Conservation (phyloP, 2,797 vertebrate species). For the Hemibagrus guttatus region DNA sequence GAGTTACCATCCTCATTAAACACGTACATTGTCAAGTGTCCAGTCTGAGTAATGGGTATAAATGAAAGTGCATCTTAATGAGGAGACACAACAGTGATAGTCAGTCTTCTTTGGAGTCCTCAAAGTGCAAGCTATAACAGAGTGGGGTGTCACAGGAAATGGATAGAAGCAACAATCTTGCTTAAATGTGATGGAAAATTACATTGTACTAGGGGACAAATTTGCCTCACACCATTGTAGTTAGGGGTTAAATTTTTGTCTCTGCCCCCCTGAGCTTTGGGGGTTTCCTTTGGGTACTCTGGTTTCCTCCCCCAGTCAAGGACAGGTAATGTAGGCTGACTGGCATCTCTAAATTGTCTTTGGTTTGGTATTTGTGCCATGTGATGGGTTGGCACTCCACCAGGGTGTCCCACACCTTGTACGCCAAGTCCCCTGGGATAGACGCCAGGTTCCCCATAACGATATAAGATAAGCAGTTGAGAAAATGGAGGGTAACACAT, state of each 20-base stretch:
- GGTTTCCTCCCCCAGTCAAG: too few species aligned
- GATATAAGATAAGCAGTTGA: too few species aligned
- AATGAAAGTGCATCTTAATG: neutral
- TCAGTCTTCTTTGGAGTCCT: neutral
- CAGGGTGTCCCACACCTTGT: too few species aligned
- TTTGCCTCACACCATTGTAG: neutral
- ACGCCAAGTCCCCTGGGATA: too few species aligned
- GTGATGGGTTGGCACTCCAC: too few species aligned
- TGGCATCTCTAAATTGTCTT: too few species aligned
- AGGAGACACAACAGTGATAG: neutral
- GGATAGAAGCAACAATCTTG: neutral
- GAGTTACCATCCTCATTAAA: neutral
- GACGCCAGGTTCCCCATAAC: too few species aligned
- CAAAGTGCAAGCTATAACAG: neutral
- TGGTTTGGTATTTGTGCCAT: too few species aligned
- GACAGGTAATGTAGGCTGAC: too few species aligned
- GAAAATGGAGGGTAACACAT: neutral
- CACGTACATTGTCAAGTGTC: neutral
- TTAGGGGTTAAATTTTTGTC: too few species aligned
- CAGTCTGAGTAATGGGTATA: neutral
- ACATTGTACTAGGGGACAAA: neutral
- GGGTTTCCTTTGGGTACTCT: too few species aligned
- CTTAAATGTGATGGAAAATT: neutral
- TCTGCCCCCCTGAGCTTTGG: too few species aligned
- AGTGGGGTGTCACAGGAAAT: neutral